These are phyloP conservation scores for Aleadryas rufinucha DNA, from an alignment of 2,113 vertebrate genomes.

Conservation along the genomic window DNA sequence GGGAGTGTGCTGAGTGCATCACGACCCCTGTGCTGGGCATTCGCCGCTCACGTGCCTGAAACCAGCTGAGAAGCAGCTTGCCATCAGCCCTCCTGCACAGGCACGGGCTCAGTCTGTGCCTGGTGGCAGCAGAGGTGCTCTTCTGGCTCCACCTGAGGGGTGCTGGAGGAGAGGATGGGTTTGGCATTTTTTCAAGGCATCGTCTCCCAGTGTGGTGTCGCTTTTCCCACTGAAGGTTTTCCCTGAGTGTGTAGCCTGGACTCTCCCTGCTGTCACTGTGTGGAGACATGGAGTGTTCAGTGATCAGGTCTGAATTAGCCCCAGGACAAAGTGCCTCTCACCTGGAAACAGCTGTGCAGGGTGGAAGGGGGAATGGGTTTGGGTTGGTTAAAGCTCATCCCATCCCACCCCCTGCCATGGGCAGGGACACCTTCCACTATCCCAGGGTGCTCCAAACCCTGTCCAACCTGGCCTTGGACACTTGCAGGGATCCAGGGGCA, in stretches of 20 bases:
- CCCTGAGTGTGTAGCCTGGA: not conserved
- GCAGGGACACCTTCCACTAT: not conserved
- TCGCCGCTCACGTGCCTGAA: not conserved
- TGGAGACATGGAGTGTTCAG: not conserved
- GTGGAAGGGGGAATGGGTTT: not conserved
- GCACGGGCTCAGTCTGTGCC: not conserved
- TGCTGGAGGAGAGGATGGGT: not conserved
- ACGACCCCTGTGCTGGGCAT: not conserved
- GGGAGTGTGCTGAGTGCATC: not conserved
- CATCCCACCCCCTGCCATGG: not conserved
- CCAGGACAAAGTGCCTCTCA: not conserved
- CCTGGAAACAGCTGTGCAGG: not conserved
- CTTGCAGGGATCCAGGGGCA: not conserved
- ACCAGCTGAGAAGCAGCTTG: not conserved
- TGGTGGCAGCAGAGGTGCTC: not conserved
- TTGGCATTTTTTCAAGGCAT: not conserved
- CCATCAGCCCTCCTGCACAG: not conserved
- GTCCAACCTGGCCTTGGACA: not conserved
- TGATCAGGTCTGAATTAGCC: not conserved
- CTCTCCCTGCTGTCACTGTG: not conserved
- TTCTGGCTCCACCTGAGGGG: not conserved
- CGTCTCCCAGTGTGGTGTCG: rapidly evolving
- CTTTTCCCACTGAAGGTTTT: not conserved
- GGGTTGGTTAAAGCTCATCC: not conserved
- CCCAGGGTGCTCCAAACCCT: not conserved